Evolutionary conservation across 2,888 invertebrate genomes (phyloP), one percentile per base, ranked within the genome.

Genomic region (Acanthoscelides obtectus): DNA sequence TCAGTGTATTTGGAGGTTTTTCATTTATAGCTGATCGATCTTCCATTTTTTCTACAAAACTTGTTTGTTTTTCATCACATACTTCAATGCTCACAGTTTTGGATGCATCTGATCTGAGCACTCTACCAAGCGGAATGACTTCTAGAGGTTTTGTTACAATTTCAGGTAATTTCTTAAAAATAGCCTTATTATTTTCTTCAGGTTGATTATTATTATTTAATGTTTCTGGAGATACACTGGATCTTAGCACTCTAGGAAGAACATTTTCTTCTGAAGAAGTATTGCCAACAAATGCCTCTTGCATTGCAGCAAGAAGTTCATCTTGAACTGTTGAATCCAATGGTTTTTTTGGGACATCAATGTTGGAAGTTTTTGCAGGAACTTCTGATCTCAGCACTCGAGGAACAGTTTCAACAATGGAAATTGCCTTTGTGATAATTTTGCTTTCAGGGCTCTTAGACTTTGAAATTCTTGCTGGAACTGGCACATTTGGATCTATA

Each of bases 401-500:
- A 20, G 68, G 66, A 20, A 66, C 67, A 20, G 68, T 22, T 67
- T 71, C 68, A 22, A 12, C 67, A 1, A 45, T 8, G 22, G 63
- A 25, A 65, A 64, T 0, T 22, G 20, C 21, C 22, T 25, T 22
- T 64, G 22, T 20, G 64, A 45, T 17, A 12, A 45, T 12, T 45
- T 45, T 45, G 1, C 17, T 17, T 45, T 45, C 8, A 45, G 45
- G 3, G 25, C 5, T 70, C 2, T 70, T 66, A 66, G 17, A 25
- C 22, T 27, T n/a, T 67, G 20, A 17, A 22, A 19, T 69, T 64
- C 22, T 67, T 22, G 6, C 65, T 66, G 19, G 63, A 12, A 68
- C 64, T 71, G 71, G 20, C 70, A 70, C 27, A 70, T 64, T 66
- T 70, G 71, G 5, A 72, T 25, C 68, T 73, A 71, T 25, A 72